A percentile compares a stretch with the other conserved stretches of the same genome.
phyloP scores from a whole-genome alignment of 2,113 vertebrate species.

The Neolamprologus caudopunctatus region DNA sequence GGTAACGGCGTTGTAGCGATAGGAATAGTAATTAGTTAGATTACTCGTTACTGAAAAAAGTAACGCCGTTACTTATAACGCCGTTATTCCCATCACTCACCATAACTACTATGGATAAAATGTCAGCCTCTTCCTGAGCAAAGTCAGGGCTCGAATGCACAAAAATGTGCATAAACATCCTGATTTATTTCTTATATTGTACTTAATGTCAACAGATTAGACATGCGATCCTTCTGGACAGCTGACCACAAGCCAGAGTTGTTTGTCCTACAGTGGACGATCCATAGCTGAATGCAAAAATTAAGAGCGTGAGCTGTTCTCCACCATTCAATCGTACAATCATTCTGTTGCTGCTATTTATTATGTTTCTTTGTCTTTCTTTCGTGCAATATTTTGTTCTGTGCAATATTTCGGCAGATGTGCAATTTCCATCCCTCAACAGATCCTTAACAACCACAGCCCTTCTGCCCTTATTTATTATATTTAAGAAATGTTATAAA shows the following conservation, averaged over 20 bases:
- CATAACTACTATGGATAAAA: neutral
- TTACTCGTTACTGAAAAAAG: rapidly evolving
- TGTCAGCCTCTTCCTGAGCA: neutral
- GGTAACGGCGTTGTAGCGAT: rapidly evolving
- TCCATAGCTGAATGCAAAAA: neutral
- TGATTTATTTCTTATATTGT: neutral
- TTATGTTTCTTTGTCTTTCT: neutral
- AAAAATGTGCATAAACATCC: neutral
- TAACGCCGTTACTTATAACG: neutral
- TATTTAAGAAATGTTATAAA: too few species aligned
- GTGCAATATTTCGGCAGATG: neutral
- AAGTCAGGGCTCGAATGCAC: neutral
- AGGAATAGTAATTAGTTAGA: rapidly evolving
- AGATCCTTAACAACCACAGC: neutral
- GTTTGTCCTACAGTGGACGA: rapidly evolving
- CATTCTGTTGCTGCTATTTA: neutral
- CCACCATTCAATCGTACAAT: neutral
- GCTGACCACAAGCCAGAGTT: rapidly evolving
- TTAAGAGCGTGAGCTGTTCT: neutral
- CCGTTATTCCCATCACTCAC: neutral
- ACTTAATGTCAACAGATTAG: neutral
- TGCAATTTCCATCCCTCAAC: neutral
- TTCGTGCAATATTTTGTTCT: neutral
- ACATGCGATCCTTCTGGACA: neutral
- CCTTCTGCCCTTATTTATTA: neutral